Evolutionary conservation across 2,113 vertebrate genomes (phyloP), one percentile per base, ranked within the genome.

Genomic region (Chauna torquata): DNA sequence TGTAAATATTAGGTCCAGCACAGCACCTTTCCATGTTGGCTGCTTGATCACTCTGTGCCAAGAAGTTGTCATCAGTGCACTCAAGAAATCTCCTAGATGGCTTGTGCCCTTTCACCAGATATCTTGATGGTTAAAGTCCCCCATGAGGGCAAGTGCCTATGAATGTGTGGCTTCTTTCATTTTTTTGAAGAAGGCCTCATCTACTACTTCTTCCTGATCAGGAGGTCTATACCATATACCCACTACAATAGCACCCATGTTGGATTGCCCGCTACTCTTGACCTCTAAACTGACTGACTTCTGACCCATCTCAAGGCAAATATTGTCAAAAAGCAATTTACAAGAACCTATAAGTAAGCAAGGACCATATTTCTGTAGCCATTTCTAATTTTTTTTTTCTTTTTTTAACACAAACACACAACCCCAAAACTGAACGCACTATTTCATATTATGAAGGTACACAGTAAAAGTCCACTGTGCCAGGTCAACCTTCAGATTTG

Each of bases 41-140:
- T 62, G 14, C 30, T 72, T 54, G 34, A 62, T 30, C 68, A 38
- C 17, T 12, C 25, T 88, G 42, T 68, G 28, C 34, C 32, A 36
- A 58, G 47, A 42, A 1, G 1, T 30, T 74, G 45, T 74, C 47
- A 58, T 27, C 52, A 62, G 34, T 13, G 8, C n/a, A 52, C 62
- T 36, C 27, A 9, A 78, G 69, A 68, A 82, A 7, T 30, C 44
- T 74, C 15, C 22, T 27, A 34, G 34, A 65, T 49, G 65, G 19
- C 12, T 65, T 65, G 42, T 57, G 13, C 58, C n/a, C 58, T 82
- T 68, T 36, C 7, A 72, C 11, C 47, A 90, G 23, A 27, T 40
- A 40, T 2, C 0, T 0, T 25, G 6, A 20, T 47, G 42, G 6
- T 42, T 42, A 42, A 9, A 42, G 30, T 45, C 2, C 4, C 47